Evolutionary conservation across 2,797 vertebrate genomes (phyloP), one percentile per base, ranked within the genome.

Genomic region (Masticophis lateralis): DNA sequence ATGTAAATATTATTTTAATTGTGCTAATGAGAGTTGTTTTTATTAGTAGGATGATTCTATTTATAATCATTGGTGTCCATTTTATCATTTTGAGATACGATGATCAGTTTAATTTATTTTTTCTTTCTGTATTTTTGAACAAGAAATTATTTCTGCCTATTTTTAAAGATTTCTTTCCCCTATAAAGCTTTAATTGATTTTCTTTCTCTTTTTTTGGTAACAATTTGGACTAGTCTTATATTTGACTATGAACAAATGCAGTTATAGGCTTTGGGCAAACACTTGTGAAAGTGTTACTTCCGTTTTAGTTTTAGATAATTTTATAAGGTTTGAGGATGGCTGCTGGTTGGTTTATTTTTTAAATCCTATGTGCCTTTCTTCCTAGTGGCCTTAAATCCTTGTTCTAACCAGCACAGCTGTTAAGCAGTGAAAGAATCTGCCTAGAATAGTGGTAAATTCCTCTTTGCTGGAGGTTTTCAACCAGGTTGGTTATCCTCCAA

Each of bases 281-380:
- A 90, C 87, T 95, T 92, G 94, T 96, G 92, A 61, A 0, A 53
- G 91, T 95, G 18, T 94, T 94, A 94, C 91, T 96, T 97, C 47
- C 94, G 94, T 96, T 97, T 95, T 97, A 95, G 92, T 92, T 95
- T 96, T 98, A 83, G 97, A 95, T 95, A 96, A 94, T 95, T 95
- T 96, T 95, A 91, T 0, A 95, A 95, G 32, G 97, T 97, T 95
- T 94, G 96, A 83, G 20, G 43, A 25, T 83, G 37, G 20, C 37
- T 47, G 79, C 20, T 47, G 97, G 95, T 96, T 97, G 92, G 92
- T 94, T 88, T 97, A 8, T 96, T 96, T 95, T 97, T 97, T 97
- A 95, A 98, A 96, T 97, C 97, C 97, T 96, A 97, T 0, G 98
- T 98, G 98, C 98, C 98, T 98, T 98, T 98, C 97, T 97, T 97